Conservation (phyloP, 2,113 vertebrate species). For the Otis tarda region DNA sequence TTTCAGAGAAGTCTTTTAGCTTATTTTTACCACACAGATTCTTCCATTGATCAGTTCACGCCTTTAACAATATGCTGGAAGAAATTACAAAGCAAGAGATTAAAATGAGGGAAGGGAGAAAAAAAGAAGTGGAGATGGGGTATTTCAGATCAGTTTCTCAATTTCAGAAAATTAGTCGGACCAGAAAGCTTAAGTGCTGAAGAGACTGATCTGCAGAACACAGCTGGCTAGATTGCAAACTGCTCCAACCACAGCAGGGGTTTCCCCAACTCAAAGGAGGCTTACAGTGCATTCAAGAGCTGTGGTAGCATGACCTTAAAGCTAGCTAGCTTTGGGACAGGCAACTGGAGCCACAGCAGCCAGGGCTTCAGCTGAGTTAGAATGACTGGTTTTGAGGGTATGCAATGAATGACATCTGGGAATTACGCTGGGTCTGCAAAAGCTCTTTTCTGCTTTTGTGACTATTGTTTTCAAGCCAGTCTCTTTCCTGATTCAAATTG, state of each 20-base stretch:
- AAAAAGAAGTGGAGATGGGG: not conserved
- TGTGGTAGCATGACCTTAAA: not conserved
- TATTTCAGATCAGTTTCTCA: not conserved
- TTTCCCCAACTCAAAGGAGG: not conserved
- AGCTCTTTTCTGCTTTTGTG: not conserved
- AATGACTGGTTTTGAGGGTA: not conserved
- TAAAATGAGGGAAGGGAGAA: fast-evolving
- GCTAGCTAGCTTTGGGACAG: not conserved
- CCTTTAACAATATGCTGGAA: not conserved
- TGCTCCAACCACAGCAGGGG: not conserved
- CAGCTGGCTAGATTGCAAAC: not conserved
- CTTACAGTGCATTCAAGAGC: not conserved
- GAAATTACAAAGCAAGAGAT: not conserved
- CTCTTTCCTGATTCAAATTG: not conserved
- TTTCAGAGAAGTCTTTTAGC: not conserved
- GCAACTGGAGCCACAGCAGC: not conserved
- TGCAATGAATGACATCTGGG: not conserved
- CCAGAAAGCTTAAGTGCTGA: not conserved
- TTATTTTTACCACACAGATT: not conserved
- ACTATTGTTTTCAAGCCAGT: not conserved
- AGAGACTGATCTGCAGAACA: not conserved
- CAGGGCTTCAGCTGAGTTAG: not conserved
- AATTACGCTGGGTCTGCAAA: not conserved
- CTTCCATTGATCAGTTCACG: not conserved
- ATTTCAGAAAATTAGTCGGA: not conserved